These are phyloP conservation scores for Orchestia grillus DNA, from an alignment of 1,140 invertebrate genomes.

Conservation along the genomic window DNA sequence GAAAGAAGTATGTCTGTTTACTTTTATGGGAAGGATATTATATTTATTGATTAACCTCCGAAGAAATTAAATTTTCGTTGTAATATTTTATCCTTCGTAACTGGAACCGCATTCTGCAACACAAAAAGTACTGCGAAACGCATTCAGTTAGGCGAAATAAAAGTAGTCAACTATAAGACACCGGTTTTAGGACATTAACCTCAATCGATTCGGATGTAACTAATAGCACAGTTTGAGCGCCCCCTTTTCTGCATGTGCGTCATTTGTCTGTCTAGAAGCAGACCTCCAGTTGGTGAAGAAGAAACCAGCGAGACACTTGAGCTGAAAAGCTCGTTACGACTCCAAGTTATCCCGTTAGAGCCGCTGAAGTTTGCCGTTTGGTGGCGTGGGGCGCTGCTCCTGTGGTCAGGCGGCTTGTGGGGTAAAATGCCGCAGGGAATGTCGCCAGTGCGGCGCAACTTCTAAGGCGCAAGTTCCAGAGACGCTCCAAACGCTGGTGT, in stretches of 20 bases:
- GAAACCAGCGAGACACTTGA: background rate
- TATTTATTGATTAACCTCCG: background rate
- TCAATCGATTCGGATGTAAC: background rate
- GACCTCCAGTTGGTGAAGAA: background rate
- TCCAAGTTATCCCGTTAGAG: background rate
- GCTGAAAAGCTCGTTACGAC: background rate
- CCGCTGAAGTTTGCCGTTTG: background rate
- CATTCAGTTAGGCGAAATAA: background rate
- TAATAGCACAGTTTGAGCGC: background rate
- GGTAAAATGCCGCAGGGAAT: background rate
- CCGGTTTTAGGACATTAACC: background rate
- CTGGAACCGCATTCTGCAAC: background rate
- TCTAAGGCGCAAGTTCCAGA: background rate
- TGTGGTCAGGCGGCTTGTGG: constrained; percentile 13
- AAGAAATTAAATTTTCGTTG: background rate
- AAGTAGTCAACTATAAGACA: background rate
- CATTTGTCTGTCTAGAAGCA: background rate
- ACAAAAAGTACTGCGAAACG: background rate
- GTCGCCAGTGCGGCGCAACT: background rate
- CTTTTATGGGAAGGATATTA: too few species aligned
- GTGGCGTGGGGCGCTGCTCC: background rate
- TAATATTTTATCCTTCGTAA: too few species aligned
- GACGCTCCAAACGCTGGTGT: background rate
- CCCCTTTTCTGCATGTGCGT: background rate
- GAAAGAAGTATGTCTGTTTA: too few species aligned